Evolutionary conservation across 2,888 invertebrate genomes (phyloP), one percentile per base, ranked within the genome.

Genomic region (Drosophila siamana): DNA sequence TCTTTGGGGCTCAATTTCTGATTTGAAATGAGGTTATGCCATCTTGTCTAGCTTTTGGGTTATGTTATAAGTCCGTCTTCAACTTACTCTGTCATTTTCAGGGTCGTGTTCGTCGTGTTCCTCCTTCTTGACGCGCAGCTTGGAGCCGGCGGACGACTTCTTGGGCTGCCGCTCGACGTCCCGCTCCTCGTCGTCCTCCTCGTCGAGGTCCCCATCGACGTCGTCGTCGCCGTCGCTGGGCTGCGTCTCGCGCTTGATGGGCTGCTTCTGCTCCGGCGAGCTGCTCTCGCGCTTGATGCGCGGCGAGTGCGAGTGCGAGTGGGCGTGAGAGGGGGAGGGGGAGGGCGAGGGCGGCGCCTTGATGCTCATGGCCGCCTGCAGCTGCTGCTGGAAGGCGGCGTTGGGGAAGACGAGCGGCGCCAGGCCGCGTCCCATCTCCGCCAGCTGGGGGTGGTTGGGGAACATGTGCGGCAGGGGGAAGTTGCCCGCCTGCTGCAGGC

Each of bases 381-480:
- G 50, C 9, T 86, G 87, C 43, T 86, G 85, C 30, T 82, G 80
- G 40, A 83, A 69, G 2, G 78, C 54, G 2, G 83, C 75, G 7
- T 74, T 82, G 9, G 79, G 80, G 2, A 87, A 69, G 2, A 59
- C 67, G 36, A 81, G 52, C 6, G 82, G 92, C 91, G 90, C 93
- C 22, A 93, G 92, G 4, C 74, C 79, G 6, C 93, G 93, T 5
- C 92, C 92, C 76, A 94, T 93, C 55, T 93, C 94, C 13, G 55
- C 56, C 60, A 76, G 48, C 75, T 93, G 93, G 33, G 64, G 93
- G 85, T 91, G 93, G 85, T 91, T 94, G 88, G 74, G 93, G 78
- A 96, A 95, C 7, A 91, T 75, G 54, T 68, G 77, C 1, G 77
- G 75, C 24, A 96, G 91, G 0, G 95, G 95, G 60, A 92, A 91